Evolutionary conservation across 2,888 invertebrate genomes (phyloP), one percentile per base, ranked within the genome.

Genomic region (Platycheirus rosarum): DNA sequence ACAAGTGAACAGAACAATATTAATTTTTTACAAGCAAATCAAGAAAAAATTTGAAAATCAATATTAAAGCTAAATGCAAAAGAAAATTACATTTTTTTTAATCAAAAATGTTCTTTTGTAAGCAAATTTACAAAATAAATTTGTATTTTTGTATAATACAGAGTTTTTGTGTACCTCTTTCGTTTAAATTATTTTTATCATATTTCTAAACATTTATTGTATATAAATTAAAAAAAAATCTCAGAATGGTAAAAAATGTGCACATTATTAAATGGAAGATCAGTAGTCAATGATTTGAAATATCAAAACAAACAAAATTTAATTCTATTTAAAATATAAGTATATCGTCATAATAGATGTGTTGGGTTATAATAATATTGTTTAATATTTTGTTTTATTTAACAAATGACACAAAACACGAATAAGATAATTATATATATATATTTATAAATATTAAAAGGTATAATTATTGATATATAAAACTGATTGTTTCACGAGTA

Each of bases 401-500:
- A 69, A 65, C 37, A 78, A 65, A 78, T 77, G 76, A 82, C 76
- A 82, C 76, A 71, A 80, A 76, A 82, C 71, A 73, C 77, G 66
- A 48, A 55, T 77, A 57, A 44, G 23, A 66, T 46, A 60, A 78
- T 60, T 37, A 55, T 55, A 37, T 48, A 53, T 60, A 66, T 37
- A 55, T 55, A 37, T 48, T 62, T 60, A 60, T 60, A 60, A 60
- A 60, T 60, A 60, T 44, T 44, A 60, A 48, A 63, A 8, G 35
- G 23, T 26, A 40, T 26, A 40, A 14, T 40, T 20, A 18, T 35
- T 11, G 29, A 44, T 60, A 29, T 60, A 16, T 16, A 62, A 62
- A 46, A 32, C 18, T 62, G 11, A 44, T 44, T 16, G 4, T 40
- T 40, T 42, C 40, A 29, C 44, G 42, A 44, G 62, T 62, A 46